phyloP scores from a whole-genome alignment of 1,140 invertebrate species.

The Bradysia coprophila region DNA sequence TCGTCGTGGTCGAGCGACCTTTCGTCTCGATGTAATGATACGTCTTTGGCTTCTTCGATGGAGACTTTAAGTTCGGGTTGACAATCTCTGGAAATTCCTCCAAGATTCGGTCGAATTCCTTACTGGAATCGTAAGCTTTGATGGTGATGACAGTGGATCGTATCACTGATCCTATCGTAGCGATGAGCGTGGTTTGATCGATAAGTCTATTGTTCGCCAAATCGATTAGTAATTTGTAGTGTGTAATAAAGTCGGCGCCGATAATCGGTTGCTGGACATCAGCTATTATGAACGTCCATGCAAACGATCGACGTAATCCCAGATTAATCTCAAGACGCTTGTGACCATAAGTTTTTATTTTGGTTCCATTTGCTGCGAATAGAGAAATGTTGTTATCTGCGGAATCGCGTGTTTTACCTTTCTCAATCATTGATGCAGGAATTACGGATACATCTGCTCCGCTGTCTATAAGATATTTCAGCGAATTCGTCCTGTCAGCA shows the following conservation, averaged over 20 bases:
- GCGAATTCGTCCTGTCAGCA: not conserved
- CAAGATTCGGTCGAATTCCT: conserved; percentile 7
- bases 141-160: too few species aligned
- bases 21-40: conserved; percentile 9
- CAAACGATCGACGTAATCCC: conserved; percentile 12
- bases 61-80: conserved; percentile 9
- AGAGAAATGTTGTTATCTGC: too few species aligned
- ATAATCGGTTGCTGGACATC: conserved; percentile 18
- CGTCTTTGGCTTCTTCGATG: not conserved
- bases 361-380: conserved; percentile 1
- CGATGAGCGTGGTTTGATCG: conserved; percentile 10
- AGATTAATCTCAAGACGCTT: conserved; percentile 14
- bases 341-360: conserved; percentile 17
- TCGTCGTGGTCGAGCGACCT: conserved; percentile 15
- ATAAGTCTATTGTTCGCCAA: conserved; percentile 11
- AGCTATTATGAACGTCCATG: conserved; percentile 21
- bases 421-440: too few species aligned
- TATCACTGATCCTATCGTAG: conserved; percentile 3
- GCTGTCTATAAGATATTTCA: not conserved
- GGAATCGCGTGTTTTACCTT: too few species aligned
- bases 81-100: conserved; percentile 9
- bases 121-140: conserved; percentile 1
- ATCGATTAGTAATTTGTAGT: conserved; percentile 18
- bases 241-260: conserved; percentile 19
- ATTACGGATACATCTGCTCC: conserved; percentile 1